Conservation (phyloP, 2,113 vertebrate species). For the Ovibos moschatus region DNA sequence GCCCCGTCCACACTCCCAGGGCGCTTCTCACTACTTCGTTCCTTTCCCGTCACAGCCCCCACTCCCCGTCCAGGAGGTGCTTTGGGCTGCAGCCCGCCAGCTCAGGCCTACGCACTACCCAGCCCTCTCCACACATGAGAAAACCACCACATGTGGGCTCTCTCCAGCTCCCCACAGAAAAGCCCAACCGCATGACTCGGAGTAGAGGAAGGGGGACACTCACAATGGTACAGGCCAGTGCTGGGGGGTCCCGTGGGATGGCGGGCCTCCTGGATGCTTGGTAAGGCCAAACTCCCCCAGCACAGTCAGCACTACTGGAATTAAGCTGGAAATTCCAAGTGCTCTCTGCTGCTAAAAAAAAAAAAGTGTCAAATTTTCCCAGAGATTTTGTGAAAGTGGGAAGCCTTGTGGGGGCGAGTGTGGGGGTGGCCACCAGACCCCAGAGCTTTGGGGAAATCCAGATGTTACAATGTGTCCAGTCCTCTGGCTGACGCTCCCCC, state of each 20-base stretch:
- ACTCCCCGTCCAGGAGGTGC: not conserved
- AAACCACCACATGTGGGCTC: not conserved
- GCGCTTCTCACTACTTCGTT: not conserved
- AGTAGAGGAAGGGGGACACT: not conserved
- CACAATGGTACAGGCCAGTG: not conserved
- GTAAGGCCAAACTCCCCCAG: not conserved
- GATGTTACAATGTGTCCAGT: not conserved
- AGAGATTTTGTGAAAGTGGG: slow-evolving; percentile 12
- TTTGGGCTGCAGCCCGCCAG: not conserved
- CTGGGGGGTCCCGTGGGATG: not conserved
- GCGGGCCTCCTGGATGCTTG: not conserved
- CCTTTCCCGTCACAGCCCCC: not conserved
- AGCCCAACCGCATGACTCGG: not conserved
- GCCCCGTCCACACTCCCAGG: not conserved
- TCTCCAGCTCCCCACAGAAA: not conserved
- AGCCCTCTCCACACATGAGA: not conserved
- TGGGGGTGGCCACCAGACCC: not conserved
- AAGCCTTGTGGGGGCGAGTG: not conserved
- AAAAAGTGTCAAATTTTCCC: slow-evolving; percentile 45
- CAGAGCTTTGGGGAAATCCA: slow-evolving; percentile 16
- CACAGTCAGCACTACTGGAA: slow-evolving; percentile 36
- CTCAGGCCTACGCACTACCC: not conserved
- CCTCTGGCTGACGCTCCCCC: not conserved
- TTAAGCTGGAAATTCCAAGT: slow-evolving; percentile 49
- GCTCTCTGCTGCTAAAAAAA: slow-evolving; percentile 22